Percentiles rank a stretch among this genome's conserved stretches.
Evolutionary conservation across 2,797 vertebrate genomes (phyloP).

Genomic region (Mormyrus proboscirostris): DNA sequence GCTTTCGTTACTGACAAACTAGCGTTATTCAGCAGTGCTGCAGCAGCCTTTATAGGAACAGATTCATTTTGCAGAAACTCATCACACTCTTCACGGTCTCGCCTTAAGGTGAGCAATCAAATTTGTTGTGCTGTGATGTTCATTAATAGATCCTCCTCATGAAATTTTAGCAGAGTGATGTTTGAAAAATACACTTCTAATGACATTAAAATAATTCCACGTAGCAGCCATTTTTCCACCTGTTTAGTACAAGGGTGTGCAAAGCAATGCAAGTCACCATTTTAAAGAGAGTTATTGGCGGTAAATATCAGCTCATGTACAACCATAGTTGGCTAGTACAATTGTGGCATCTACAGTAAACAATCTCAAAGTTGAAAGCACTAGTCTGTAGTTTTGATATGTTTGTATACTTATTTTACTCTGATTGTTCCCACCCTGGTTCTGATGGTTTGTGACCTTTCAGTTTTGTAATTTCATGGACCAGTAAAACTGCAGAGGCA

Average conservation of each 20-base stretch:
- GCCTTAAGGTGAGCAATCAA: background rate
- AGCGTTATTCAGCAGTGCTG: background rate
- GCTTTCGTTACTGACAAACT: background rate
- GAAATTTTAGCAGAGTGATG: background rate
- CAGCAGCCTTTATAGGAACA: background rate
- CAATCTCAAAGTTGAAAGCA: background rate
- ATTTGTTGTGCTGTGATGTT: background rate
- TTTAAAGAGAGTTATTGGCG: background rate
- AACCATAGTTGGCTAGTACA: background rate
- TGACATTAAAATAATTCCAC: background rate
- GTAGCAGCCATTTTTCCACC: background rate
- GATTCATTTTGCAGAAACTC: background rate
- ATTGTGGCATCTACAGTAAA: background rate
- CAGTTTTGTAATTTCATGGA: background rate
- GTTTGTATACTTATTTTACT: background rate
- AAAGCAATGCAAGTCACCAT: background rate
- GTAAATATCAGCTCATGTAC: background rate
- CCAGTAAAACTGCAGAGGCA: background rate
- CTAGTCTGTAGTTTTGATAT: background rate
- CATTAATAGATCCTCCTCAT: background rate
- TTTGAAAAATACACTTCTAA: background rate
- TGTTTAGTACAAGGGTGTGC: background rate
- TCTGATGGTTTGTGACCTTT: background rate
- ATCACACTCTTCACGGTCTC: background rate
- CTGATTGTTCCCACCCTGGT: background rate